Evolutionary conservation across 92 coral and sea anemone genomes (phyloP).

Genomic region (Metridium senile): DNA sequence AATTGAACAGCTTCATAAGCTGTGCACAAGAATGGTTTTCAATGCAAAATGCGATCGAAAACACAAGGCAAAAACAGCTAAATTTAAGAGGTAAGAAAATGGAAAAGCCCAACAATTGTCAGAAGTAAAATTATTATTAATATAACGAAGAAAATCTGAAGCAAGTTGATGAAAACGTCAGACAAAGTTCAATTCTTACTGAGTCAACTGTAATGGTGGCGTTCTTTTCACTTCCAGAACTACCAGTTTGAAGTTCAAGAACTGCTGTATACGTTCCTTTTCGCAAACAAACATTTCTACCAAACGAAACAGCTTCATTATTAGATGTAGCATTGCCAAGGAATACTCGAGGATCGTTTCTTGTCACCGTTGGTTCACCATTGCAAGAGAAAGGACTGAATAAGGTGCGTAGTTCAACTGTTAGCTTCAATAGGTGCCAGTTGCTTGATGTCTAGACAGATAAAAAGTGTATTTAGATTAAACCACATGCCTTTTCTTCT

Average conservation of each 20-base stretch:
- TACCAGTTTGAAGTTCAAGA: slow-evolving; percentile 59
- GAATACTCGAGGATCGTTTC: slow-evolving; percentile 49
- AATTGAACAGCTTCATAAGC: too few relatives aligned
- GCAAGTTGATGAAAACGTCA: too few relatives aligned
- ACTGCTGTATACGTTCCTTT: slow-evolving; percentile 62
- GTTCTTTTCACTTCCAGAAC: slow-evolving; percentile 35
- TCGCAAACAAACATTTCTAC: slow-evolving; percentile 61
- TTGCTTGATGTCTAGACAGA: slow-evolving; percentile 65
- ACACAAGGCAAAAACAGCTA: too few relatives aligned
- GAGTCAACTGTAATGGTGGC: slow-evolving; percentile 74
- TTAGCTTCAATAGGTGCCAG: slow-evolving; percentile 68
- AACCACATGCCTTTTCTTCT: too few relatives aligned
- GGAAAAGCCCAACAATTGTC: too few relatives aligned
- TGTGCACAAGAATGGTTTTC: too few relatives aligned
- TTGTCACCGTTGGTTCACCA: slow-evolving; percentile 52
- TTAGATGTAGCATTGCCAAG: slow-evolving; percentile 40
- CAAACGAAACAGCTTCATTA: slow-evolving; percentile 62
- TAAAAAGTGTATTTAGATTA: background rate
- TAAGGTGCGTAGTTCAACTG: slow-evolving; percentile 52
- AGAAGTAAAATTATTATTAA: too few relatives aligned
- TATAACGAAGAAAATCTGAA: too few relatives aligned
- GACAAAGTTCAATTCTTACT: too few relatives aligned
- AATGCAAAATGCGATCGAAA: too few relatives aligned
- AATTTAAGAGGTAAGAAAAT: too few relatives aligned
- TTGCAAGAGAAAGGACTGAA: slow-evolving; percentile 79